Evolutionary conservation across 2,113 vertebrate species (phyloP).

Genomic region (Cyprinodon brontotheroides): DNA sequence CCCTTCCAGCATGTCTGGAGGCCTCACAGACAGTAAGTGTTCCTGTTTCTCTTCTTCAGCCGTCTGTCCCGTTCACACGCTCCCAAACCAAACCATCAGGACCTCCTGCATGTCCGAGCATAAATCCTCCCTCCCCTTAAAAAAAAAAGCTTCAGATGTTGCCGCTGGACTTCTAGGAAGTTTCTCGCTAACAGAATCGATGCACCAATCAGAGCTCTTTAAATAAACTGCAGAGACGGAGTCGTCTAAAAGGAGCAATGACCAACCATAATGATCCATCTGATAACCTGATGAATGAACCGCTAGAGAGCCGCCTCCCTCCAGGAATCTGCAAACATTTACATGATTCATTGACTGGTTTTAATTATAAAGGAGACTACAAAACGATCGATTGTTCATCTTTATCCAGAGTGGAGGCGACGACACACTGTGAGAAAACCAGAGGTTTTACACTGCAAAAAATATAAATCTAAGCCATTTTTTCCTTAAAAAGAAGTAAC

Average conservation of each 20-base stretch:
- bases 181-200: constrained; percentile 25
- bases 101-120: constrained; percentile 54
- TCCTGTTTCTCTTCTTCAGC: constrained; percentile 26
- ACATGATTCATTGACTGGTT: background rate
- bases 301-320: too few species aligned
- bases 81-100: constrained; percentile 18
- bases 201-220: background rate
- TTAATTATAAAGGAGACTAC: background rate
- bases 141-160: constrained; percentile 53
- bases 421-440: background rate
- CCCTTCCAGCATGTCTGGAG: constrained; percentile 89
- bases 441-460: too few species aligned
- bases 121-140: constrained; percentile 1
- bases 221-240: background rate
- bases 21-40: constrained; percentile 94
- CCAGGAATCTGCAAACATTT: too few species aligned
- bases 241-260: too few species aligned
- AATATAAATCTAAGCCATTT: too few species aligned
- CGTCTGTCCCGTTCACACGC: constrained; percentile 22
- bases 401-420: background rate
- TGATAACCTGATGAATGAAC: too few species aligned
- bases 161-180: constrained; percentile 39
- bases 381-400: background rate
- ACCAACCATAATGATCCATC: too few species aligned
- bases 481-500: too few species aligned